These are phyloP conservation scores for Meandrusa payeni DNA, from an alignment of 2,888 invertebrate species.

Conservation along the genomic window DNA sequence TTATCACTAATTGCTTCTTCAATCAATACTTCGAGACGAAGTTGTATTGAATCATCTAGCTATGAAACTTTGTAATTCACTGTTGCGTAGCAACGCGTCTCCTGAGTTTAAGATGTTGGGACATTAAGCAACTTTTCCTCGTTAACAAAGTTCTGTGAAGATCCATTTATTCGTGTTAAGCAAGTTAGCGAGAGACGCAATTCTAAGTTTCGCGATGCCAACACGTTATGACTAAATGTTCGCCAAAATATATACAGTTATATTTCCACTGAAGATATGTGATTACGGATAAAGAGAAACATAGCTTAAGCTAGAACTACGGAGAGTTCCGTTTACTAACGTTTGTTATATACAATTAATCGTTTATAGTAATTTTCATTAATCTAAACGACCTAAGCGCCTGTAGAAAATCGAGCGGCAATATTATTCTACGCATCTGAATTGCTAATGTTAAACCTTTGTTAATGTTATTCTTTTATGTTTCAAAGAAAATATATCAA, in stretches of 20 bases:
- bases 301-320: too few relatives aligned
- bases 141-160: slow-evolving; percentile 19
- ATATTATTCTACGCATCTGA: not conserved
- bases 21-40: slow-evolving; percentile 6
- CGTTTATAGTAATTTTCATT: too few relatives aligned
- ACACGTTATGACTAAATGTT: too few relatives aligned
- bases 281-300: too few relatives aligned
- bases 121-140: slow-evolving; percentile 23
- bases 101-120: slow-evolving; percentile 5
- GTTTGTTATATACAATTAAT: too few relatives aligned
- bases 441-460: slow-evolving; percentile 5
- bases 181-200: slow-evolving; percentile 8
- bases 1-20: not conserved
- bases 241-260: too few relatives aligned
- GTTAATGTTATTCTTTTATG: not conserved
- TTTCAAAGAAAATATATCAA: too few relatives aligned
- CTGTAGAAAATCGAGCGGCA: slow-evolving; percentile 5
- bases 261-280: too few relatives aligned
- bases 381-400: too few relatives aligned
- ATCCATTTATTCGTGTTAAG: slow-evolving; percentile 19
- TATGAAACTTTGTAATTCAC: slow-evolving; percentile 11
- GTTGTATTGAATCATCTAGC: slow-evolving; percentile 5
- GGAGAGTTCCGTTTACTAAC: too few relatives aligned
- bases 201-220: slow-evolving; percentile 13
- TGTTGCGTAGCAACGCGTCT: slow-evolving; percentile 13